Evolutionary conservation across 1,140 invertebrate species (phyloP), one percentile per base, ranked within the genome.

Genomic region (Thaumetopoea pityocampa): DNA sequence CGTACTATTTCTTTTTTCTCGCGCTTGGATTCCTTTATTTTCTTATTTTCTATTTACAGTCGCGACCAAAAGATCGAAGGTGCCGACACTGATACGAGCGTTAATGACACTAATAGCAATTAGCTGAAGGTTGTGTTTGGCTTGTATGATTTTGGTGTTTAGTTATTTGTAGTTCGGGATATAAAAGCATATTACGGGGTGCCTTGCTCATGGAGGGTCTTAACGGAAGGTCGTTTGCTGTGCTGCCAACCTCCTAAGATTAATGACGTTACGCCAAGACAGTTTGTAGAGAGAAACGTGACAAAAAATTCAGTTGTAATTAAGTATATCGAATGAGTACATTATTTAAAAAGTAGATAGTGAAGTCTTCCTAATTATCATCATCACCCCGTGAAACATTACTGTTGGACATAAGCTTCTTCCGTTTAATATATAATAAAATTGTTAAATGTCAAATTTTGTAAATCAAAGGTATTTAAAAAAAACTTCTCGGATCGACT

Each of bases 161-260:
- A 60, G 68, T 66, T 69, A 58, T 67, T 64, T 60, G 46, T 49
- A 55, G 61, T 63, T 65, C 51, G 44, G 50, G 45, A 35, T 66
- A 53, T 73, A 64, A 63, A 64, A 72, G 73, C 66, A 71, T 77
- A 81, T 77, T 80, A 80, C 65, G 63, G 57, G 54, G 65, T 59
- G 53, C 53, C 48, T 56, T 63, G 56, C 50, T 59, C 61, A 73
- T 78, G 66, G 74, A 78, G 62, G 63, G 71, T 69, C 69, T 78
- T 79, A 76, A 76, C 62, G 69, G 66, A 66, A 82, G 73, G 74
- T 82, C 78, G 72, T 82, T 82, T 82, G 78, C 74, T 79, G 64
- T 58, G 68, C 70, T 79, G 74, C 78, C 78, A 76, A 60, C 66
- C 67, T 69, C 44, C 69, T 66, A 78, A 79, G 78, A 82, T 82